phyloP scores from a whole-genome alignment of 2,888 invertebrate genomes.

The Tachina grossa region DNA sequence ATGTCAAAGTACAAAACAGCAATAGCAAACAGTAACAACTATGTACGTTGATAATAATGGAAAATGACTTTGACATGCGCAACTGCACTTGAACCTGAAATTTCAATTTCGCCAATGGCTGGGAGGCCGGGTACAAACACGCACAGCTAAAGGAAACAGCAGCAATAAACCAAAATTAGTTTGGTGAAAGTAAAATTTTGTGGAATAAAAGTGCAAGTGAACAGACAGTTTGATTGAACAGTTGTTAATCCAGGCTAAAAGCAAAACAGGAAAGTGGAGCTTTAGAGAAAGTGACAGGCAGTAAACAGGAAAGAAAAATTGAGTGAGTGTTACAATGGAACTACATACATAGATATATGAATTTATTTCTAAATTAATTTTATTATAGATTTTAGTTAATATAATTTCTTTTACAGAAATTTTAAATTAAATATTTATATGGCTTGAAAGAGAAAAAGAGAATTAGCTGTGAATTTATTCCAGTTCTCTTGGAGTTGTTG shows the following conservation, averaged over 20 bases:
- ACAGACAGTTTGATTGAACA: not conserved
- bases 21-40: slow-evolving; percentile 12
- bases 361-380: slow-evolving; percentile 28
- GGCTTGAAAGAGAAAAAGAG: not conserved
- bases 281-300: not conserved
- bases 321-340: slow-evolving; percentile 21
- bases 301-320: not conserved
- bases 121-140: slow-evolving; percentile 9
- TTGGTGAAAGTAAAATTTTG: slow-evolving; percentile 54
- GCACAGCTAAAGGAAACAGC: slow-evolving; percentile 1
- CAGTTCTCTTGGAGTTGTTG: slow-evolving; percentile 40
- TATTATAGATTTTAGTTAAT: not conserved
- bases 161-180: not conserved
- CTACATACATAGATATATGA: not conserved
- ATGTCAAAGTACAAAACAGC: slow-evolving; percentile 61
- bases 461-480: not conserved
- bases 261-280: not conserved
- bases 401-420: not conserved
- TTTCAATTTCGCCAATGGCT: slow-evolving; percentile 57
- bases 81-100: slow-evolving; percentile 83
- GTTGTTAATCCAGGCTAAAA: slow-evolving; percentile 7
- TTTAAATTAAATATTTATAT: not conserved
- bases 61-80: slow-evolving; percentile 78
- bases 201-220: slow-evolving; percentile 48
- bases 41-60: slow-evolving; percentile 58